phyloP scores from a whole-genome alignment of 2,113 vertebrate species.

The Chaetorhynchus papuensis region DNA sequence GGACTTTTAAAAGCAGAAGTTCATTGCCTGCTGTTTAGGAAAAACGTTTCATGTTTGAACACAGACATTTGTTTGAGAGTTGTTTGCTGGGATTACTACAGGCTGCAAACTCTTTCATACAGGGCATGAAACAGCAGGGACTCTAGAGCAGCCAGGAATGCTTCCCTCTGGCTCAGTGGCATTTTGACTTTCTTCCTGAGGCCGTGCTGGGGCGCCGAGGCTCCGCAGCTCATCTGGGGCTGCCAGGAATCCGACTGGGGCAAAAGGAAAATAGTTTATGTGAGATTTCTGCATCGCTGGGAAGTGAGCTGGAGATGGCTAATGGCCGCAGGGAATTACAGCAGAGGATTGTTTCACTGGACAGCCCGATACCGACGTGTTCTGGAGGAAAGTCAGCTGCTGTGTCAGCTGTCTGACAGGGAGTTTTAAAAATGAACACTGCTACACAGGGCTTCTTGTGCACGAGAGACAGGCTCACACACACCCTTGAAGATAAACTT shows the following conservation, averaged over 20 bases:
- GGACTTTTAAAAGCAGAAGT: constrained; percentile 13
- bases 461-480: background rate
- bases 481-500: background rate
- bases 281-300: background rate
- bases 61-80: background rate
- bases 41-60: background rate
- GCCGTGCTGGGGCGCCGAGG: accelerated
- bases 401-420: background rate
- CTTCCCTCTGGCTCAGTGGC: background rate
- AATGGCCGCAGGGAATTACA: background rate
- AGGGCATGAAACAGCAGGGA: background rate
- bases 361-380: background rate
- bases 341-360: background rate
- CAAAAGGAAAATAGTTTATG: background rate
- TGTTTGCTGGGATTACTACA: background rate
- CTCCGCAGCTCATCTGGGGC: background rate
- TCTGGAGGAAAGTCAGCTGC: constrained; percentile 33
- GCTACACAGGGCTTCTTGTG: background rate
- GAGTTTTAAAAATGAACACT: background rate
- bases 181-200: background rate
- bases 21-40: background rate
- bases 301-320: background rate
- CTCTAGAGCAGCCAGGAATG: background rate
- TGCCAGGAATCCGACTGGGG: background rate
- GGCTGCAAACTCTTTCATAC: background rate